phyloP scores from a whole-genome alignment of 2,113 vertebrate species.

The Edolisoma coerulescens region DNA sequence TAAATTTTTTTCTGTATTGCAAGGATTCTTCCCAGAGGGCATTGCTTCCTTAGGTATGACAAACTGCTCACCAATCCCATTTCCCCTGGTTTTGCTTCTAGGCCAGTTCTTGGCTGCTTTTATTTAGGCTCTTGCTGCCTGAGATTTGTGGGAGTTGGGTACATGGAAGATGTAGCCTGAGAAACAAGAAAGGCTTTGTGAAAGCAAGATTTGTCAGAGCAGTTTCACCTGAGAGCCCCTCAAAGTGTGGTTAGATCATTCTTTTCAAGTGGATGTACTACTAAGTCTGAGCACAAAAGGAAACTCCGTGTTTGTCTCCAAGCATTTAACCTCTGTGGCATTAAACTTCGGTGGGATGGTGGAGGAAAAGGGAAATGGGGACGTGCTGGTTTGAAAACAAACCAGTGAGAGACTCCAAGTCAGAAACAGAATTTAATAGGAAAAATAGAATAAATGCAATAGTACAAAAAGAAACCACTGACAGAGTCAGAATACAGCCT shows the following conservation, averaged over 20 bases:
- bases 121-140: not conserved
- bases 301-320: not conserved
- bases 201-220: not conserved
- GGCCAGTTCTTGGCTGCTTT: not conserved
- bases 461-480: too few relatives aligned
- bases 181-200: not conserved
- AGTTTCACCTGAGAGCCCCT: not conserved
- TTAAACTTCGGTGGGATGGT: not conserved
- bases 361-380: not conserved
- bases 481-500: too few relatives aligned
- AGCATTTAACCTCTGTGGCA: not conserved
- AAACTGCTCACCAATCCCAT: not conserved
- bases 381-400: too few relatives aligned
- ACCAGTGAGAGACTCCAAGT: too few relatives aligned
- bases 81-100: not conserved
- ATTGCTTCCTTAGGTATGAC: not conserved
- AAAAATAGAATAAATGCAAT: too few relatives aligned
- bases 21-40: not conserved
- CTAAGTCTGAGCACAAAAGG: not conserved
- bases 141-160: not conserved
- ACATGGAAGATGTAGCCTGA: not conserved
- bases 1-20: not conserved
- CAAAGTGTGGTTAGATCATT: not conserved
- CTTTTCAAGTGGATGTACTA: not conserved
- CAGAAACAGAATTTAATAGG: too few relatives aligned